phyloP scores from a whole-genome alignment of 2,797 vertebrate species.

The Calcarius lapponicus region DNA sequence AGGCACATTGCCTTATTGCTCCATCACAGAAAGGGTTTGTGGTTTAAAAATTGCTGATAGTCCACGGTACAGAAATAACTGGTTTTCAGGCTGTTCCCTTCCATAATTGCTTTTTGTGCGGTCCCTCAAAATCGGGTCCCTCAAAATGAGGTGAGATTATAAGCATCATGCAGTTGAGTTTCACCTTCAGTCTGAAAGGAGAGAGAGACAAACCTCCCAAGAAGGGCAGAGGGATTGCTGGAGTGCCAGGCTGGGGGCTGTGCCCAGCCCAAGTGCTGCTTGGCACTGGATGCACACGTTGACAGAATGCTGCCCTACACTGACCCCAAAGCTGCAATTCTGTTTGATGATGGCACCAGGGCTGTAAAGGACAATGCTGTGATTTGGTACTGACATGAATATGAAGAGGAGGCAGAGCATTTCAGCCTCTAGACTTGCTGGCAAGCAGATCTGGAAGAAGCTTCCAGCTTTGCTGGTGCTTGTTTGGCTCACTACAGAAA shows the following conservation, averaged over 20 bases:
- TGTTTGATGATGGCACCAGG: not conserved
- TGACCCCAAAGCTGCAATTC: not conserved
- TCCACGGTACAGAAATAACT: not conserved
- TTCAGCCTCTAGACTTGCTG: not conserved
- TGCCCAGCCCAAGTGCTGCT: not conserved
- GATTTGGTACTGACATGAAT: not conserved
- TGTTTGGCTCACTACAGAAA: accelerated
- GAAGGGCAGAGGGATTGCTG: not conserved
- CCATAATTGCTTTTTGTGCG: not conserved
- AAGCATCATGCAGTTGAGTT: not conserved
- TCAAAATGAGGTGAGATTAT: not conserved
- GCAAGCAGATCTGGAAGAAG: not conserved
- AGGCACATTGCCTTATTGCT: not conserved
- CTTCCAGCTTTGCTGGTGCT: not conserved
- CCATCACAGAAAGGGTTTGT: not conserved
- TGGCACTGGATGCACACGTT: accelerated
- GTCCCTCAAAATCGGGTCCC: not conserved
- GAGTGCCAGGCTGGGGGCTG: not conserved
- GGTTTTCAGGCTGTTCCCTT: not conserved
- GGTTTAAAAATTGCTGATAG: not conserved
- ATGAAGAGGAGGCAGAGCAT: not conserved
- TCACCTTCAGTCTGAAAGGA: not conserved
- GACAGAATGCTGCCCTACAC: accelerated
- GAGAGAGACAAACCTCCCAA: not conserved
- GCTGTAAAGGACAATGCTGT: not conserved